Base-by-base conservation (phyloP, 2,888 invertebrate species). In the Anagyrus pseudococci region DNA sequence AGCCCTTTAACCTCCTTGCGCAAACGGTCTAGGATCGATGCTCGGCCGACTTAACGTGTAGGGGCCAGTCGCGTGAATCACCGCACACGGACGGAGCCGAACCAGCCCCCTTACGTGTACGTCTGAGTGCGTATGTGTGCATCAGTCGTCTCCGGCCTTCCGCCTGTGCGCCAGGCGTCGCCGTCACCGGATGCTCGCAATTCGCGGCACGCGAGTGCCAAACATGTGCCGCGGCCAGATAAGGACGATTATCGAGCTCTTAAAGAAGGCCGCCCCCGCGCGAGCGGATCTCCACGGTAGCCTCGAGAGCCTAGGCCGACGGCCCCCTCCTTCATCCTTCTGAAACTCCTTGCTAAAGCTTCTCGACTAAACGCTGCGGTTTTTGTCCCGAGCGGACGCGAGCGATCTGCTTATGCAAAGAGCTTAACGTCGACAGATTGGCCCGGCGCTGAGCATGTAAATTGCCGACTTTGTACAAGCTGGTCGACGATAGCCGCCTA, bases 201-300 rank as follows among this genome's bases (percentile, higher is more conserved):
- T 73, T 71, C 74, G 70, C 68, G 71, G 75, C 76, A 74, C 73
- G 75, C 76, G 73, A 75, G 68, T 68, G 68, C 67, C 69, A 69
- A 74, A 74, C 77, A 78, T 75, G 77, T 77, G 77, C 74, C 70
- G 69, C 66, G 23, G 25, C 56, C 65, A 76, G 78, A 78, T 78
- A 78, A 78, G 76, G 68, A 17, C 69, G 74, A 75, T 75, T 74
- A 75, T 74, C 74, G 71, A n/a, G n/a, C 8, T 37, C 33, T 8
- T 15, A 15, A 8, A 8, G 2, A 15, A 37, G 33, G 33, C 13
- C 15, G 29, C 29, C 6, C 29, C 15, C 8, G 33, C n/a, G n/a
- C n/a, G n/a, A n/a, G n/a, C n/a, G n/a, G n/a, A n/a, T n/a, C n/a
- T n/a, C n/a, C n/a, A n/a, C n/a, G n/a, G n/a, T n/a, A n/a, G n/a